phyloP scores from a whole-genome alignment of 2,888 invertebrate genomes.

The Ariolimax columbianus region DNA sequence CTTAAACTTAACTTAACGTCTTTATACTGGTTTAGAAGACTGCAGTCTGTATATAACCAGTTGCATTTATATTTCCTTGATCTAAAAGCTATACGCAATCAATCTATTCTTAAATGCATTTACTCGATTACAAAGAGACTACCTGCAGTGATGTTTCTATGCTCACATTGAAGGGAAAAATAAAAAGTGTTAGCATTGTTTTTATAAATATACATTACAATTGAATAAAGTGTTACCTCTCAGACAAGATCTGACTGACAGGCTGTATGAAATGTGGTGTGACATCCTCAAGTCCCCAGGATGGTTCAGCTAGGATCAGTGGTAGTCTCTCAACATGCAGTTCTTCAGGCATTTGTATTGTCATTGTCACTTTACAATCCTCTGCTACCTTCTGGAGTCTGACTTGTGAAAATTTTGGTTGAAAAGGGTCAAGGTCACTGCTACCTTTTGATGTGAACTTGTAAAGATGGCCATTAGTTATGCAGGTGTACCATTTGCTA shows the following conservation, averaged over 20 bases:
- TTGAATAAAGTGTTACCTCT: conserved; percentile 14
- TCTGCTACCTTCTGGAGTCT: neutral
- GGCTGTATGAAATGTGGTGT: neutral
- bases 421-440: conserved; percentile 6
- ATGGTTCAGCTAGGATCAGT: neutral
- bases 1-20: too few species aligned
- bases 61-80: too few species aligned
- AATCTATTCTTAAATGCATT: too few species aligned
- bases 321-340: conserved; percentile 10
- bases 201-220: neutral
- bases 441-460: neutral
- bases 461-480: conserved; percentile 25
- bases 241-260: conserved; percentile 13
- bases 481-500: neutral
- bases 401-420: neutral
- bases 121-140: too few species aligned
- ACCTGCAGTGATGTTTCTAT: too few species aligned
- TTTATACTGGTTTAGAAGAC: too few species aligned
- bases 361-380: conserved; percentile 4
- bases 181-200: neutral
- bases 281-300: neutral
- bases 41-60: too few species aligned
- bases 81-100: too few species aligned
- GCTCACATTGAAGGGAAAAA: too few species aligned
- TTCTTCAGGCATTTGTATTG: neutral